phyloP scores from a whole-genome alignment of 2,797 vertebrate species.

The Acanthiza pusilla region DNA sequence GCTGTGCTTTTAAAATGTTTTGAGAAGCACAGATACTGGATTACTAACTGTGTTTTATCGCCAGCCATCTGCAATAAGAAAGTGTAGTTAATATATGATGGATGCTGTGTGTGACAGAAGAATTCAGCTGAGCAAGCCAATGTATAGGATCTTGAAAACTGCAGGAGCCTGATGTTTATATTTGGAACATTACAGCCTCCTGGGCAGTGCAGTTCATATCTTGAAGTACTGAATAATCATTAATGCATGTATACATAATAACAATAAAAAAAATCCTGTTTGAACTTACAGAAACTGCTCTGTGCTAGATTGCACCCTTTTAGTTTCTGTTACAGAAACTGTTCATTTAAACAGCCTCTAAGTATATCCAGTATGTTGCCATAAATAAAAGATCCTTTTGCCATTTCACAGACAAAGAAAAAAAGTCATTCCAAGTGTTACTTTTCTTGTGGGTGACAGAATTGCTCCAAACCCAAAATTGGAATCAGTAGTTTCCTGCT shows the following conservation, averaged over 20 bases:
- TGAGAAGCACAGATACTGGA: not conserved
- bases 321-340: not conserved
- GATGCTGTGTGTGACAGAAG: conserved; percentile 7
- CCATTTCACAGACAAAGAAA: conserved; percentile 17
- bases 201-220: conserved; percentile 22
- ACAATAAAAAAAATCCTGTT: not conserved
- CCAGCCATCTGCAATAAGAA: conserved; percentile 22
- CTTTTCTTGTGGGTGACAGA: conserved; percentile 25
- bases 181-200: not conserved
- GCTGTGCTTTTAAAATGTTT: conserved; percentile 38
- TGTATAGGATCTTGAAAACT: conserved; percentile 13
- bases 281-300: not conserved
- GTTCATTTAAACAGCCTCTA: not conserved
- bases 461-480: conserved; percentile 36
- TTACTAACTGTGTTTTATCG: conserved; percentile 36
- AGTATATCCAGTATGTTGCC: not conserved
- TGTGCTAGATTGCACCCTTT: not conserved
- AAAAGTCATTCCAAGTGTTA: conserved; percentile 17
- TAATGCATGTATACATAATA: not conserved
- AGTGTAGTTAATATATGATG: conserved; percentile 48
- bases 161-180: conserved; percentile 35
- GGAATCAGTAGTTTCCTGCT: conserved; percentile 50
- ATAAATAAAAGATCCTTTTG: conserved; percentile 24
- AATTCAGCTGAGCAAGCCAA: not conserved
- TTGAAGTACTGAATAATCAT: conserved; percentile 11